A percentile compares a stretch with the other conserved stretches of the same genome.
phyloP scores from a whole-genome alignment of 2,797 vertebrate species.

The Hipposideros larvatus region DNA sequence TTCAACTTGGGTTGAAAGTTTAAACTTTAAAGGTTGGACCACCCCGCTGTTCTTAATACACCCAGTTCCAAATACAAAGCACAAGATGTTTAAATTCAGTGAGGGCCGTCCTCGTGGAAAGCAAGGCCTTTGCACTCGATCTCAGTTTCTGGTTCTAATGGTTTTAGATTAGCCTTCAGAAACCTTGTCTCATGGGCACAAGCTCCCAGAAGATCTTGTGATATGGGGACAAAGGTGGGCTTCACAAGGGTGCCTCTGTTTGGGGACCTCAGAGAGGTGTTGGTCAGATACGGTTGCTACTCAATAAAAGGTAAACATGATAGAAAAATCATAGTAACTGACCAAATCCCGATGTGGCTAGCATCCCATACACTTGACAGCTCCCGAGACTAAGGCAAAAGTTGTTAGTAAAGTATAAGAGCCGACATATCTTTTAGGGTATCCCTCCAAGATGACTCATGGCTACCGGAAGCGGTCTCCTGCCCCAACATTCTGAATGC shows the following conservation, averaged over 20 bases:
- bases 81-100: not conserved
- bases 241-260: not conserved
- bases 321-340: not conserved
- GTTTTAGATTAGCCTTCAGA: not conserved
- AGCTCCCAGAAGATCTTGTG: not conserved
- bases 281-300: not conserved
- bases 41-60: not conserved
- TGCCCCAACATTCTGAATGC: not conserved
- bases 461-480: accelerated
- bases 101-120: not conserved
- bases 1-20: not conserved
- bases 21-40: not conserved
- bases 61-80: not conserved
- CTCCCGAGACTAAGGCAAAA: not conserved
- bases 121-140: not conserved
- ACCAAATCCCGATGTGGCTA: not conserved
- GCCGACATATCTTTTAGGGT: not conserved
- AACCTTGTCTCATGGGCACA: not conserved
- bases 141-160: not conserved
- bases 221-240: not conserved
- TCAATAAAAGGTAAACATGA: not conserved
- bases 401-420: not conserved
- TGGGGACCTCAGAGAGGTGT: not conserved
- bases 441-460: not conserved
- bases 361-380: not conserved